Evolutionary conservation across 1,140 invertebrate genomes (phyloP).

Genomic region (Batillaria attramentaria): DNA sequence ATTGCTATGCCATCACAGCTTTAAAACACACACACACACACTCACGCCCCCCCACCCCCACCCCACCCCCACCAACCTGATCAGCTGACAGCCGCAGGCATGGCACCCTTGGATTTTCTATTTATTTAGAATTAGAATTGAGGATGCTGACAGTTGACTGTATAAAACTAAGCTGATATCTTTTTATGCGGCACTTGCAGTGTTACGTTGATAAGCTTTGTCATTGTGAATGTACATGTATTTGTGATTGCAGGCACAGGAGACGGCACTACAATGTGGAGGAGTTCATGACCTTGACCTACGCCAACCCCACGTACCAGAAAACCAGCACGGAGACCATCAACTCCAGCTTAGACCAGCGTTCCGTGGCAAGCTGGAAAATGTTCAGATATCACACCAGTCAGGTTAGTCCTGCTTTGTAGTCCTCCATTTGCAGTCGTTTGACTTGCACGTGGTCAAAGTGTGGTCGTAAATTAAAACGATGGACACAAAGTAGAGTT

Average conservation of each 20-base stretch:
- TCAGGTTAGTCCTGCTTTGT: conserved; percentile 8
- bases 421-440: neutral
- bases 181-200: no score
- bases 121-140: no score
- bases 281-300: conserved; percentile 80
- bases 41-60: no score
- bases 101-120: no score
- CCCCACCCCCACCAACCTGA: no score
- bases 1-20: no score
- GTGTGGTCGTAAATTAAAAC: neutral
- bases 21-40: no score
- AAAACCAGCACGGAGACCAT: conserved; percentile 76
- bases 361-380: conserved; percentile 77
- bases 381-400: conserved; percentile 80
- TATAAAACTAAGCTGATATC: no score
- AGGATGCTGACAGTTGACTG: no score
- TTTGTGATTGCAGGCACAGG: conserved; percentile 38
- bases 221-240: neutral
- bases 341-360: conserved; percentile 46
- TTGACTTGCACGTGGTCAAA: neutral
- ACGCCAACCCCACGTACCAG: conserved; percentile 86
- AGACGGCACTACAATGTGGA: conserved; percentile 49
- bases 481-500: neutral
- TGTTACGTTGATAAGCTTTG: no score
- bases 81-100: no score